Evolutionary conservation across 1,140 invertebrate species (phyloP), one percentile per base, ranked within the genome.

Genomic region (Drosophila micromelanica): DNA sequence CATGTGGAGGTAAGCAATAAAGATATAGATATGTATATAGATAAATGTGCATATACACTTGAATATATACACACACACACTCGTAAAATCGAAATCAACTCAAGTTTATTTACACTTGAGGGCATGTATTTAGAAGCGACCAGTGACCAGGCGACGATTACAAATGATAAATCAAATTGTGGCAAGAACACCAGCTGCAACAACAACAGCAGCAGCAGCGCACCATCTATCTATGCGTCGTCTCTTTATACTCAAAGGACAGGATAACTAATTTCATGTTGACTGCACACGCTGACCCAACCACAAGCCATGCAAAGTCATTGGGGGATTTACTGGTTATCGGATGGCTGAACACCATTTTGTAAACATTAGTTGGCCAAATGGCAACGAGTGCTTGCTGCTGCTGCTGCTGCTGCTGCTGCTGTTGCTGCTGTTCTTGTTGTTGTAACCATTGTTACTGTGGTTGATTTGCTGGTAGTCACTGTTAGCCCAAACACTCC

Each of bases 211-310:
- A 23, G 32, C 51, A 51, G 20, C n/a, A 23, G 17, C 17, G 17
- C 17, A 17, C 17, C 17, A 17, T 17, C 17, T 17, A 17, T 17
- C 17, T 17, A 17, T 17, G 20, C 20, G 20, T 23, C 35, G n/a
- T 12, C 32, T 27, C 17, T 48, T 12, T 32, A 13, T 32, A 23
- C 69, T 23, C 56, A n/a, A 45, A 54, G 2, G 15, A 67, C 63
- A 68, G 77, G 73, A 80, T 77, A 86, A 85, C 81, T 86, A 85
- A 85, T 85, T 85, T 85, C 80, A 80, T 80, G 78, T 85, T 85
- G 63, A 78, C 60, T 85, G 77, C 79, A 63, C 80, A 86, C 65
- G 72, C 61, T 62, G 52, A 60, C 67, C 63, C 17, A 38, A 70
- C 32, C 80, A 59, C 80, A 61, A 71, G 76, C 76, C 64, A 73